These are phyloP conservation scores for Drosophila meridionalis DNA, from an alignment of 2,888 invertebrate genomes.

Conservation along the genomic window DNA sequence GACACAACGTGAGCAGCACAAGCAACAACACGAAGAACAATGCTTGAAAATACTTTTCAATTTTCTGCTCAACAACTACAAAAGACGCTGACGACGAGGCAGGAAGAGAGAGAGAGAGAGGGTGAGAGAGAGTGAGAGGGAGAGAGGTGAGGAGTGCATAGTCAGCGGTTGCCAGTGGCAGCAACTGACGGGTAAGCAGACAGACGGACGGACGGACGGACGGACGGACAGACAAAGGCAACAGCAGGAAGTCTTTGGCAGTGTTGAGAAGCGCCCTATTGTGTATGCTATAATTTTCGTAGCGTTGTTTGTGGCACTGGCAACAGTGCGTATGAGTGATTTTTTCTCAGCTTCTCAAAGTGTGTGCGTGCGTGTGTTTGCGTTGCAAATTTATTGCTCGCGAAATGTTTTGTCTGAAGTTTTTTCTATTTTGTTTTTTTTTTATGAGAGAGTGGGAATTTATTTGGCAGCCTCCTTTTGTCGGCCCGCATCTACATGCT, in stretches of 20 bases:
- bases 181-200: conserved; percentile 52
- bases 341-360: conserved; percentile 52
- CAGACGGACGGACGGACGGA: conserved; percentile 26
- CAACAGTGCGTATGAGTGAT: conserved; percentile 80
- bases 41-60: conserved; percentile 76
- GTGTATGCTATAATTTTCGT: conserved; percentile 62
- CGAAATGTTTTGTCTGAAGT: conserved; percentile 74
- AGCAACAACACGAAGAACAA: conserved; percentile 45
- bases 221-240: conserved; percentile 32
- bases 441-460: conserved; percentile 70
- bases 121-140: not conserved
- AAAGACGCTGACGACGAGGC: conserved; percentile 40
- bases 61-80: conserved; percentile 78
- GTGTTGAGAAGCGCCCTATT: conserved; percentile 42
- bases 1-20: conserved; percentile 26
- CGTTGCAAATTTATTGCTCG: conserved; percentile 74
- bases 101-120: not conserved
- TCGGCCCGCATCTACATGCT: conserved; percentile 33
- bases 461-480: conserved; percentile 63
- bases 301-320: conserved; percentile 54
- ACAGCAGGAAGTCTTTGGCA: conserved; percentile 26
- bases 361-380: conserved; percentile 29
- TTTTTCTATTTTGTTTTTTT: conserved; percentile 44
- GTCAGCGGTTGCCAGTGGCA: conserved; percentile 60
- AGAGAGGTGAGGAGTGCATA: conserved; percentile 21